Evolutionary conservation across 2,888 invertebrate genomes (phyloP).

Genomic region (Agrotis clavis): DNA sequence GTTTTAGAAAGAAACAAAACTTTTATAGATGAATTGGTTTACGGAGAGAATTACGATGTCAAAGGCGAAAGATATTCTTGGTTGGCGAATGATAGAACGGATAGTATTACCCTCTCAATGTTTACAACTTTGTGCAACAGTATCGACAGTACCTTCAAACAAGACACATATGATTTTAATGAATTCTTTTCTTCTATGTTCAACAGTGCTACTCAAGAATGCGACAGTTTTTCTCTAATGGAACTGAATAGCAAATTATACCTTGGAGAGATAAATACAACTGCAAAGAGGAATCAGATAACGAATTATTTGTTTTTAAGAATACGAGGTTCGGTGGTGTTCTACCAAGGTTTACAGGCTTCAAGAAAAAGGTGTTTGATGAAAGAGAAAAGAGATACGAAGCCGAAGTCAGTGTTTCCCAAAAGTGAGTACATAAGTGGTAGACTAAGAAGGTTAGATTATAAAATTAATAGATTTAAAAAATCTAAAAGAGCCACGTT

Average conservation of each 20-base stretch:
- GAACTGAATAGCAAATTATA: neutral
- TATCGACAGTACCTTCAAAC: neutral
- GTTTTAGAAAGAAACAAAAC: neutral
- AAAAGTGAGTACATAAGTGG: no score
- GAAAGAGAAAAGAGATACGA: no score
- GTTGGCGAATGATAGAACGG: neutral
- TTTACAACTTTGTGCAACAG: neutral
- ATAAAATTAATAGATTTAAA: no score
- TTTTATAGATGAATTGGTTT: neutral
- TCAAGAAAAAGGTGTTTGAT: neutral
- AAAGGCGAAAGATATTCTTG: neutral
- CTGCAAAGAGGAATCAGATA: neutral
- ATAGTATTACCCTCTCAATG: constrained; percentile 3
- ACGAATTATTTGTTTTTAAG: constrained; percentile 2
- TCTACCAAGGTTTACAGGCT: neutral
- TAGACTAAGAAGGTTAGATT: no score
- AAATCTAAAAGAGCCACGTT: no score
- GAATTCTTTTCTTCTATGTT: neutral
- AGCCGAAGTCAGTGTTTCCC: no score
- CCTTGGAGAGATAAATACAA: neutral
- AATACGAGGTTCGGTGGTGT: neutral
- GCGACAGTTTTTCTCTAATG: constrained; percentile 1
- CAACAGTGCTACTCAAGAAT: neutral
- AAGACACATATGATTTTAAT: neutral
- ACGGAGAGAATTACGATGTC: neutral